Percentiles rank a stretch among this genome's conserved stretches.
Conservation (phyloP, 2,113 vertebrate genomes). For the Nothoprocta perdicaria region DNA sequence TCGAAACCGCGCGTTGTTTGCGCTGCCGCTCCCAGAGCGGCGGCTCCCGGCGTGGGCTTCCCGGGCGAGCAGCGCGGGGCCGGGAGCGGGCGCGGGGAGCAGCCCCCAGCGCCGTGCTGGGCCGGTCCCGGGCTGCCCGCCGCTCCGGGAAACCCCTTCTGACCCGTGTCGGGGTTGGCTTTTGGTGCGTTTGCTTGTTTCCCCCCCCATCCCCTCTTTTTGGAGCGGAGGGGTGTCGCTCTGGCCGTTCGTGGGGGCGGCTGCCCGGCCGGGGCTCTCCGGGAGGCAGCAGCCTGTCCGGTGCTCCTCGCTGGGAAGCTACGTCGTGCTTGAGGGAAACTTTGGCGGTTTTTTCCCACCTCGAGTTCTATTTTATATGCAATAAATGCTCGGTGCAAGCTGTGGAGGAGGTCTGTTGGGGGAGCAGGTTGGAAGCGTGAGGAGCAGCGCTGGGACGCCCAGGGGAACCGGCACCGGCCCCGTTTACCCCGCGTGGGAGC, state of each 20-base stretch:
- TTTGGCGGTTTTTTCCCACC: not conserved
- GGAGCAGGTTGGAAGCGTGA: fast-evolving
- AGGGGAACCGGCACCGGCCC: fast-evolving
- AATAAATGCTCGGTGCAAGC: fast-evolving
- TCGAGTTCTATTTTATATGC: fast-evolving
- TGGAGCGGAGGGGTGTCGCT: too few species aligned
- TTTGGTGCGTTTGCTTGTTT: too few species aligned
- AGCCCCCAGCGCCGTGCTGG: not conserved
- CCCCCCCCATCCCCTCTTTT: too few species aligned
- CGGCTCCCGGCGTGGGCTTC: too few species aligned
- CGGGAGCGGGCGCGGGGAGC: too few species aligned
- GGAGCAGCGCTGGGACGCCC: fast-evolving
- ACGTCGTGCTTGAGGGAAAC: not conserved
- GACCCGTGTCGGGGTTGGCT: too few species aligned
- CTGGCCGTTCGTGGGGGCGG: too few species aligned
- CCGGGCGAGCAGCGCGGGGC: too few species aligned
- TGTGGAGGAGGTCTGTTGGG: not conserved
- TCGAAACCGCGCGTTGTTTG: not conserved
- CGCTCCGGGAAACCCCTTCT: too few species aligned
- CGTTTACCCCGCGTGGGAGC: not conserved
- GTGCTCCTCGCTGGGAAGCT: not conserved
- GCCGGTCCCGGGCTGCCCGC: not conserved
- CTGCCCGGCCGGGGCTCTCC: not conserved
- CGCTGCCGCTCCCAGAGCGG: too few species aligned
- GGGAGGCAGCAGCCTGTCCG: not conserved